Percentiles rank a stretch among this genome's conserved stretches.
phyloP scores from a whole-genome alignment of 1,140 invertebrate genomes.

The Periplaneta americana region DNA sequence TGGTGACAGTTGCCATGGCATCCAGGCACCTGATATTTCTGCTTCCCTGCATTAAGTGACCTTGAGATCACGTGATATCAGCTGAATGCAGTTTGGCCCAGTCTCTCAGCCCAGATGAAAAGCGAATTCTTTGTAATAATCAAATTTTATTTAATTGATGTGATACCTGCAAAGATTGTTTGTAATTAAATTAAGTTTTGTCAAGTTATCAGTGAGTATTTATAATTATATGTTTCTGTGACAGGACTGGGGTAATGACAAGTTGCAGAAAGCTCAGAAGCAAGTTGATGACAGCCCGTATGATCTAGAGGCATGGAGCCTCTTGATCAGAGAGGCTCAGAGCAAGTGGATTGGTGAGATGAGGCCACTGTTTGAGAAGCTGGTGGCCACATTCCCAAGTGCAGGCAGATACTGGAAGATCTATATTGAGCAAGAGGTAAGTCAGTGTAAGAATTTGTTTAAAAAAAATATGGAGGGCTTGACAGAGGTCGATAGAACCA shows the following conservation, averaged over 20 bases:
- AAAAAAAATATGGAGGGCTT: too few relatives aligned
- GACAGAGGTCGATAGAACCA: too few relatives aligned
- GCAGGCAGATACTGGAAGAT: constrained; percentile 98
- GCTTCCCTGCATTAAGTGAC: too few relatives aligned
- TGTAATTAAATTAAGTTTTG: not conserved
- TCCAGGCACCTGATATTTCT: too few relatives aligned
- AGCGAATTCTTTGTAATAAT: too few relatives aligned
- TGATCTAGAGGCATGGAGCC: constrained; percentile 95
- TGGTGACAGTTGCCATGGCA: too few relatives aligned
- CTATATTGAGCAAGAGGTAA: constrained; percentile 98
- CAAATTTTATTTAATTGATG: too few relatives aligned
- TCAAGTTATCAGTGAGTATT: not conserved
- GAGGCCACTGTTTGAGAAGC: constrained; percentile 85
- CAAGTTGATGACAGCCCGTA: constrained; percentile 80
- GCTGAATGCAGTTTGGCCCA: too few relatives aligned
- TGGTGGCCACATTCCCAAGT: constrained; percentile 91
- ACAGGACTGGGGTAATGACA: constrained; percentile 78
- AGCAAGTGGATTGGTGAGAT: constrained; percentile 87
- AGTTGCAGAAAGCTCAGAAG: constrained; percentile 70
- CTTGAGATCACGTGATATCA: too few relatives aligned
- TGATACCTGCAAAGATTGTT: not conserved
- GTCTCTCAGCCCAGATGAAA: too few relatives aligned
- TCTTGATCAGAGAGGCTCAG: constrained; percentile 88
- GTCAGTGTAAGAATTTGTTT: too few relatives aligned
- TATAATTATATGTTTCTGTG: not conserved